Evolutionary conservation across 2,888 invertebrate species (phyloP), one percentile per base, ranked within the genome.

Genomic region (Dicyrtomina minuta): DNA sequence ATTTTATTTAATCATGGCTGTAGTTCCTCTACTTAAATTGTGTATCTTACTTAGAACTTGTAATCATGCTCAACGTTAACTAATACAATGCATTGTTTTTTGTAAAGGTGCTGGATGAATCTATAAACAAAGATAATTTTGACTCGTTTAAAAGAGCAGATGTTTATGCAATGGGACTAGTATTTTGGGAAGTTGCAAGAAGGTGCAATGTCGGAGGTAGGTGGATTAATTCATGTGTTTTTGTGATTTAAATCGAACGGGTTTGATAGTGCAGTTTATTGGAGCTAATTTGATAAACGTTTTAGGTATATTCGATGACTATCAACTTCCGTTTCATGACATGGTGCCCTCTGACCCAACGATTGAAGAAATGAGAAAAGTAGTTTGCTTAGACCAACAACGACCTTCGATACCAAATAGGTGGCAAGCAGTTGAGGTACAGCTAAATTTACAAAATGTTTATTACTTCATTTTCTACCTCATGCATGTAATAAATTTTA

Each of bases 121-220:
- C 91, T 65, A 91, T 97, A 86, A 95, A 96, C 83, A 89, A 90
- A 80, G 88, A 89, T 75, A 93, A 96, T 81, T 98, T 99, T 83
- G 96, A 97, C 82, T 94, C 96, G 20, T 98, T 96, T 85, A 96
- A 96, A 84, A 87, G 95, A 71, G 96, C 95, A 1, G 98, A 99
- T 84, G 94, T 99, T 17, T 99, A 99, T 82, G 94, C 98, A 1
- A 89, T 97, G 79, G 96, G 97, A 0, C 85, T 99, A 75, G 96
- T 98, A 72, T 85, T 97, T 74, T 99, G 98, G 98, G 99, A 99
- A 85, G 90, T 97, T 78, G 89, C 93, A 5, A 87, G 96, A 58
- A 87, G 97, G 66, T 94, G 94, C 82, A 89, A 89, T 80, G 87
- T 89, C 72, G 89, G 88, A 68, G 92, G 92, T 79, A 72, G n/a